Evolutionary conservation across 2,797 vertebrate species (phyloP), one percentile per base, ranked within the genome.

Genomic region (Phrynocephalus vlangalii): DNA sequence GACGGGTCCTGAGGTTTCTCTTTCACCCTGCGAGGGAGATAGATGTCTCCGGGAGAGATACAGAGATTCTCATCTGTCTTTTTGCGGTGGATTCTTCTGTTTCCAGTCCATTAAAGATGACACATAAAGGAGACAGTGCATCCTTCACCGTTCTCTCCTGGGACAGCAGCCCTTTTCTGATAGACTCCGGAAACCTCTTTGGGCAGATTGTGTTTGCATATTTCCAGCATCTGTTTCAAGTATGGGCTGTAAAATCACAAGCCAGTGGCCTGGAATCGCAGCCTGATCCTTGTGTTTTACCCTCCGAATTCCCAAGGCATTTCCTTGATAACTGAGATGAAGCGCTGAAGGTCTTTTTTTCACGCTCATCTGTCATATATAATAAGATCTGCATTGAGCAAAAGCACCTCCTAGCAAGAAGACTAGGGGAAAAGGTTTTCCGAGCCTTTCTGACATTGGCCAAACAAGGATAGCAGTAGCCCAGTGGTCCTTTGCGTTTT

Each of bases 21-120:
- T 18, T 79, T 79, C 28, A 48, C 2, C n/a, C 13, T 48, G 52
- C 10, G 9, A 0, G 52, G 48, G 26, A 75, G 26, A 48, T 24
- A 50, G 7, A 48, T 0, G 26, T 33, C 67, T 13, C 48, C 44
- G 2, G 3, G 33, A 50, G 67, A 38, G 30, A 28, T 22, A n/a
- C 9, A 9, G 38, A 50, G 66, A 38, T 56, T 30, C 56, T 60
- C 15, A 28, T 1, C 44, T 88, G 87, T 75, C 87, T 33, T 24
- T 50, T 73, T 15, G 28, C 18, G 52, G 76, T 6, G 0, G 38
- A 76, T 79, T 50, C 76, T 84, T 63, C 50, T 0, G 1, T 88
- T 88, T 88, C 77, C 87, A 84, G 50, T 20, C 76, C 76, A 88
- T 88, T 88, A 52, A n/a, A 88, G 15, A 71, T 84, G 87, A 84